Evolutionary conservation across 2,888 invertebrate genomes (phyloP), one percentile per base, ranked within the genome.

Genomic region (Cheilosia vulpina): DNA sequence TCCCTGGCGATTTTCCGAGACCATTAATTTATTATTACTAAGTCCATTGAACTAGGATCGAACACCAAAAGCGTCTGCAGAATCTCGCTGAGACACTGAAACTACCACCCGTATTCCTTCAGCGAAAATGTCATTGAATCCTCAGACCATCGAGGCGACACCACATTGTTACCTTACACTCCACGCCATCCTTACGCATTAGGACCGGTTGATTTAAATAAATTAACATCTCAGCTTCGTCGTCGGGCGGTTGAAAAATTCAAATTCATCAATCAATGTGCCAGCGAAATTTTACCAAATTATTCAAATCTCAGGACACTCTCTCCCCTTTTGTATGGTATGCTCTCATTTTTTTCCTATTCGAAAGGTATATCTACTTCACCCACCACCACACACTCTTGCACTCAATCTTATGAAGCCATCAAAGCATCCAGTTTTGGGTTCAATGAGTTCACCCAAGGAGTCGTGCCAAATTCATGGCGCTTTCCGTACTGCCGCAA

Each of bases 181-280:
- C 38, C 53, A n/a, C n/a, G 65, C 58, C 77, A 77, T 71, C 77
- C 77, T 71, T 34, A 66, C 65, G 71, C 71, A 83, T 78, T 73
- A 73, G 63, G 68, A 73, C 57, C 66, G 38, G 72, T 78, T 83
- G 78, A 83, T 83, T 83, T 83, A 62, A 78, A 83, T 73, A 82
- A 82, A 77, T 72, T 66, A 83, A 66, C 81, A 77, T 41, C 77
- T 63, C 76, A 52, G 63, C n/a, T 6, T 15, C 45, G 9, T n/a
- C 66, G 24, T 19, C 5, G 57, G 65, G 57, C 9, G 9, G 53
- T 60, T 82, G 53, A 77, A 71, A 77, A 82, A 82, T 82, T 62
- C 63, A 55, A 73, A 83, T 38, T 60, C 83, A 83, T 78, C 73
- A 83, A 78, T 83, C 62, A 78, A 62, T 41, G 34, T 68, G 53